Evolutionary conservation across 2,888 invertebrate genomes (phyloP), one percentile per base, ranked within the genome.

Genomic region (Trissolcus brochymenae): DNA sequence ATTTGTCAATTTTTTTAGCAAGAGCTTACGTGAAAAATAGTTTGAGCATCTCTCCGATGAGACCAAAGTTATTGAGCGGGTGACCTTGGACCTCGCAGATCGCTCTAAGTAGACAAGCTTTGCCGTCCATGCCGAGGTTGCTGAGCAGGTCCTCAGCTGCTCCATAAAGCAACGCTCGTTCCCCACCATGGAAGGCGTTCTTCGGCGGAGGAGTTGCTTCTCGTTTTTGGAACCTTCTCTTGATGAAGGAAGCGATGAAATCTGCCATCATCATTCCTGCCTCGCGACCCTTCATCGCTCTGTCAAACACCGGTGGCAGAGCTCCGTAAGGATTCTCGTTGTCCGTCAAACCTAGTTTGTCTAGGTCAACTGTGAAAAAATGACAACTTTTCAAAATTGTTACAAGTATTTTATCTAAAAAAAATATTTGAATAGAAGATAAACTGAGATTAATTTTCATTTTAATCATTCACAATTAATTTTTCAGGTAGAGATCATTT

Each of bases 81-180:
- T 94, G 93, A 0, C 96, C 94, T 84, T 96, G 95, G 50, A 96
- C 93, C 89, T 96, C 96, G 84, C 96, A 96, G 76, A 96, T 96
- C 0, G 95, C 95, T 78, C 96, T 90, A 56, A 96, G 89, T 0
- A 96, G 88, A 85, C 96, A 96, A 2, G 95, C 95, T 84, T 93
- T 94, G 21, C 96, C 96, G 79, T 95, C 92, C 90, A 96, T 90
- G 0, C 96, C 96, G 79, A 96, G 94, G 82, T 94, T 95, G 51
- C 93, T 92, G 62, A 96, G 89, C 86, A 96, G 92, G 84, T 96
- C 95, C 87, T 96, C 96, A 0, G 95, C 92, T 3, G 94, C 91
- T 1, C 94, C 93, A 82, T 95, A 96, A 71, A 96, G 90, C 73
- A 96, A 87, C 0, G 95, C 95, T 83, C 95, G 92, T 90, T 96